Conservation (phyloP, 1,140 invertebrate species). For the Belonocnema kinseyi region DNA sequence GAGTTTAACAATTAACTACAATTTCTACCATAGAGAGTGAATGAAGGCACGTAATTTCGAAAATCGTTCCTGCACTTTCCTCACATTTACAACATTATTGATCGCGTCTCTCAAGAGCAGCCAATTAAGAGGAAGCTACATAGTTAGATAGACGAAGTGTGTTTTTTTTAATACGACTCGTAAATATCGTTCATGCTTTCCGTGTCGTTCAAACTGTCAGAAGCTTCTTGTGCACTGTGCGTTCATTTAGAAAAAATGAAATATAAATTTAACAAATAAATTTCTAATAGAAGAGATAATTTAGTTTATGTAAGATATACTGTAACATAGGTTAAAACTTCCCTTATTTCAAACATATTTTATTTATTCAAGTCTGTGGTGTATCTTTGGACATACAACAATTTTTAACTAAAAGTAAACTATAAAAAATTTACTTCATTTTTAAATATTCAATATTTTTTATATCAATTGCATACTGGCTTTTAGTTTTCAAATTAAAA, state of each 20-base stretch:
- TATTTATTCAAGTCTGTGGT: too few species aligned
- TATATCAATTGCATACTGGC: too few species aligned
- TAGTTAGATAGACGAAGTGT: not conserved
- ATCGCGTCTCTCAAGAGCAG: slow-evolving; percentile 9
- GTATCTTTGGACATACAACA: too few species aligned
- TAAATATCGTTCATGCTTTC: slow-evolving; percentile 24
- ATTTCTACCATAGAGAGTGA: slow-evolving; percentile 3
- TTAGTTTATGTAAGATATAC: too few species aligned
- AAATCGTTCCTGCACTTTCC: slow-evolving; percentile 21
- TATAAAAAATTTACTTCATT: too few species aligned
- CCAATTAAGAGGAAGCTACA: not conserved
- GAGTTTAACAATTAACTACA: not conserved
- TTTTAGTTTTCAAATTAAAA: too few species aligned
- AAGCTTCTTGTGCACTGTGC: slow-evolving; percentile 10
- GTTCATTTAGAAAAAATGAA: not conserved
- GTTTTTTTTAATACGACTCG: slow-evolving; percentile 9
- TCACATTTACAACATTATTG: not conserved
- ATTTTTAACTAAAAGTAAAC: too few species aligned
- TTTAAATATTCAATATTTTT: too few species aligned
- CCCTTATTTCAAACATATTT: too few species aligned
- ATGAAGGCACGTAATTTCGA: not conserved
- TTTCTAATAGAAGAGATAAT: not conserved
- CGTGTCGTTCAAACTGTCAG: not conserved
- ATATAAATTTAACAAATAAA: slow-evolving; percentile 10
- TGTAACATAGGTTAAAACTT: too few species aligned